Evolutionary conservation across 2,888 invertebrate genomes (phyloP), one percentile per base, ranked within the genome.

Genomic region (Drosophila paranaensis): DNA sequence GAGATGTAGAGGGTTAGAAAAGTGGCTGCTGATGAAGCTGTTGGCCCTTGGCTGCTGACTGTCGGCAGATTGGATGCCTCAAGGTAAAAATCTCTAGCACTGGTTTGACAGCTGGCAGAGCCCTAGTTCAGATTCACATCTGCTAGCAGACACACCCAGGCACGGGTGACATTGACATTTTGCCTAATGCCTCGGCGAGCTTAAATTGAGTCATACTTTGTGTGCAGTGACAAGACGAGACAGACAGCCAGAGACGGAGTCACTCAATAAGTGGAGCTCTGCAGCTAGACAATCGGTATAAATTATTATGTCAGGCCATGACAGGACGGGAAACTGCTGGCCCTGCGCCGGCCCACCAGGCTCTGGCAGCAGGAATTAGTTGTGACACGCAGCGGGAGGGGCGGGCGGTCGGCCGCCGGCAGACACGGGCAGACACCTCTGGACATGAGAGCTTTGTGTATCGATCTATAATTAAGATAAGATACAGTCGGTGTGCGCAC

Each of bases 401-500:
- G 16, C 14, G 25, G 27, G 27, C 27, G 40, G 11, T 2, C 27
- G 27, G 3, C 27, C n/a, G 30, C 6, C 35, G 42, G 37, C 10
- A 43, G 50, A 67, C 73, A 71, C 45, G 39, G 56, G 35, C 55
- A 68, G 43, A 58, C 51, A 69, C 58, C 69, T 68, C 51, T 39
- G 50, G 51, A 54, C 50, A 42, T 45, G 60, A 62, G 50, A 65
- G 50, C 67, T 60, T 50, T 66, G 75, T 79, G 71, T 81, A 87
- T 87, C 77, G 90, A 90, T 90, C 83, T 81, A 83, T 90, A 90
- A 90, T 90, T 89, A 89, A 90, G 90, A 90, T 90, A 90, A 82
- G 71, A 60, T 67, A 55, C 50, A 58, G 64, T 64, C 57, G 46
- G 57, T 60, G 25, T 54, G 65, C 71, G 57, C 60, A 53, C 51